A percentile compares a stretch with the other conserved stretches of the same genome.
Conservation (phyloP, 2,113 vertebrate genomes). For the Python bivittatus region DNA sequence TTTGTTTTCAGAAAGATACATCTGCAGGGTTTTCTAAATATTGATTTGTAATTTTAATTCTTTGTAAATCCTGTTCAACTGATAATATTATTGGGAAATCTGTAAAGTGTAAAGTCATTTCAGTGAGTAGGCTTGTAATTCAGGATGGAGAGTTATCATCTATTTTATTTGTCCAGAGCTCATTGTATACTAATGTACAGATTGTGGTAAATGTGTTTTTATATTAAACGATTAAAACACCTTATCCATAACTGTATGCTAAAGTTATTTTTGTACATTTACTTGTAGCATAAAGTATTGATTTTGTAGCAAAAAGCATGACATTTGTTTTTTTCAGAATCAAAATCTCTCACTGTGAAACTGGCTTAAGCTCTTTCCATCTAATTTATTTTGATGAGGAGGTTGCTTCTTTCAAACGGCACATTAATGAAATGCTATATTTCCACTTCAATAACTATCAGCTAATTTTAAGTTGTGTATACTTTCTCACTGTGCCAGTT, state of each 20-base stretch:
- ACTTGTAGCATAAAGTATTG: not conserved
- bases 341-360: not conserved
- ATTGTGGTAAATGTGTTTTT: constrained; percentile 46
- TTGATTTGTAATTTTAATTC: constrained; percentile 13
- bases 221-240: constrained; percentile 37
- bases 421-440: not conserved
- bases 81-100: not conserved
- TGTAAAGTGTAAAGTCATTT: not conserved
- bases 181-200: constrained; percentile 37
- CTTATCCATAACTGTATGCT: not conserved
- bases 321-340: not conserved
- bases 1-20: not conserved
- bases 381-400: not conserved
- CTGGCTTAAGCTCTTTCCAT: not conserved
- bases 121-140: not conserved
- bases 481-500: not conserved
- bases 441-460: not conserved
- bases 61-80: not conserved
- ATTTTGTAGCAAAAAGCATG: not conserved
- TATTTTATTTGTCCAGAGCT: not conserved
- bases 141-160: not conserved
- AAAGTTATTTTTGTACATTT: not conserved
- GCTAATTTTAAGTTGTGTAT: not conserved
- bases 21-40: not conserved
- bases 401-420: not conserved